Base-by-base conservation (phyloP, 2,113 vertebrate species). In the Amphiprion ocellaris region DNA sequence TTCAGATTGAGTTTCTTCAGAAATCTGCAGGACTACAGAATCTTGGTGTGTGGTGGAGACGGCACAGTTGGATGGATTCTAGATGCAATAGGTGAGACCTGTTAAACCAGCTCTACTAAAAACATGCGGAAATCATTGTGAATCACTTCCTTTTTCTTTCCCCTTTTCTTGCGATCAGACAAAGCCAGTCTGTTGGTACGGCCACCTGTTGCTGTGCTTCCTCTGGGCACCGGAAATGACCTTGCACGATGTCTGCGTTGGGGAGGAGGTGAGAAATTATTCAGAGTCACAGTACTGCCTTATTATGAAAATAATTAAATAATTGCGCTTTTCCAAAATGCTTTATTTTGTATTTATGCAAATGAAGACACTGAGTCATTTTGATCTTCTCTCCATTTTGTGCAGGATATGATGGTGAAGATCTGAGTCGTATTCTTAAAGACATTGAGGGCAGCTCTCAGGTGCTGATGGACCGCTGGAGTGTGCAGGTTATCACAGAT, bases 11-110 rank as follows among this genome's bases (percentile, higher is more conserved):
- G 87, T 82, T 97, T 98, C 90, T 98, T 98, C 94, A 94, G 90
- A 80, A 90, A 95, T 7, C 93, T 98, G 61, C 87, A 95, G 37
- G 78, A 96, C 41, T 96, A 92, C 84, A 94, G 96, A 73, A 94
- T 98, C 85, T 81, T 98, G 93, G 97, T 98, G 39, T 98, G 97
- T 21, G 97, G 97, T 0, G 97, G 97, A 23, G 97, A 98, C 1
- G 97, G 97, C 76, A 98, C 97, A 1, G 97, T 98, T 30, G 97
- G 97, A 82, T 98, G 97, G 97, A 97, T 98, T 74, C 93, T 98
- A 10, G 97, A 98, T 52, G 96, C 95, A 52, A 97, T 98, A 69
- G 97, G 97, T 98, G 69, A 84, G 90, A 17, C 3, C 8, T 14
- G 7, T n/a, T 10, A 19, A 19, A 26, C 49, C 10, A 9, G 47